Evolutionary conservation across 2,113 vertebrate species (phyloP).

Genomic region (Candoia aspera): DNA sequence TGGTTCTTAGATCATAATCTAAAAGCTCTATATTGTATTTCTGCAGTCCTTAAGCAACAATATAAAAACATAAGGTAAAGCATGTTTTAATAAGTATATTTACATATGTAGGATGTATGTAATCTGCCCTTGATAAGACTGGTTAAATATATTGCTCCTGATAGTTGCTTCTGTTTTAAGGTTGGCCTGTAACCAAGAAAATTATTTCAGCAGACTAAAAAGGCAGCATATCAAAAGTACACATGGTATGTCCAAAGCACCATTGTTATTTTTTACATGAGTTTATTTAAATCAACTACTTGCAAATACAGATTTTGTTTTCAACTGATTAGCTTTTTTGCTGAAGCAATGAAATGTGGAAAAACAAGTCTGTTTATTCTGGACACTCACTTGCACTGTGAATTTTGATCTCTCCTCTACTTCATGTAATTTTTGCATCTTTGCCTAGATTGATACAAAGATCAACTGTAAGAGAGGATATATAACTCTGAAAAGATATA

Average conservation of each 20-base stretch:
- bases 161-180: not conserved
- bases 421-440: not conserved
- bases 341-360: no score
- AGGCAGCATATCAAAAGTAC: not conserved
- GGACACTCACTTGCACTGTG: not conserved
- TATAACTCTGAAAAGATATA: no score
- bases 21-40: slow-evolving; percentile 43
- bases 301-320: slow-evolving; percentile 12
- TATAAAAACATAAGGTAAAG: slow-evolving; percentile 18
- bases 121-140: not conserved
- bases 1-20: slow-evolving; percentile 7
- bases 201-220: not conserved
- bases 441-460: no score
- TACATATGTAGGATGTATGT: not conserved
- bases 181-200: slow-evolving; percentile 39
- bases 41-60: slow-evolving; percentile 42
- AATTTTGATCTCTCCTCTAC: not conserved
- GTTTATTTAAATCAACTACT: slow-evolving; percentile 16
- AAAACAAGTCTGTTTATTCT: not conserved
- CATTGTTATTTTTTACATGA: not conserved
- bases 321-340: not conserved
- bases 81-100: slow-evolving; percentile 18
- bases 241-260: not conserved
- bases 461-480: no score
- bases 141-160: slow-evolving; percentile 9